phyloP scores from a whole-genome alignment of 2,797 vertebrate species.

The Halcyon chelicuti region DNA sequence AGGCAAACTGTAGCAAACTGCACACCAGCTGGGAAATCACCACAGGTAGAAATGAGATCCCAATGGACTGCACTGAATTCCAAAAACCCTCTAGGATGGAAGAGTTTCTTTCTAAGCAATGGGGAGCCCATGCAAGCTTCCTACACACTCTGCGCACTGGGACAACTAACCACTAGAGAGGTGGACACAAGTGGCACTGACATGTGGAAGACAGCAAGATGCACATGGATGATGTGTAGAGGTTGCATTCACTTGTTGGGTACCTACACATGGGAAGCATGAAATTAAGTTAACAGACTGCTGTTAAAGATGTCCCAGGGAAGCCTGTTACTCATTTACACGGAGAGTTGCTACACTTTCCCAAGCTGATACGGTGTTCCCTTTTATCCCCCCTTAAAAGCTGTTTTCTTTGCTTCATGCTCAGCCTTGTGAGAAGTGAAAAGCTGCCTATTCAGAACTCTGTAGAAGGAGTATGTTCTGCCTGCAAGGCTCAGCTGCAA shows the following conservation, averaged over 20 bases:
- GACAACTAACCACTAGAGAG: background rate
- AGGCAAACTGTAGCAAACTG: background rate
- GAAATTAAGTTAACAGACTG: background rate
- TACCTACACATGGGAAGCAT: background rate
- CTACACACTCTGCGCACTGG: background rate
- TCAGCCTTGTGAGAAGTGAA: background rate
- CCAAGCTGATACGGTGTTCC: background rate
- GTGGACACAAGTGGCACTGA: rapidly evolving
- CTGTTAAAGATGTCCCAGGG: background rate
- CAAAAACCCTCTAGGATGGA: background rate
- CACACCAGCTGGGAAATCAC: background rate
- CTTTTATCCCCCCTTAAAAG: background rate
- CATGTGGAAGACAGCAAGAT: background rate
- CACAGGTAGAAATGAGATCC: background rate
- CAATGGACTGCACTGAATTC: background rate
- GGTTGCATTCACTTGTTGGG: background rate
- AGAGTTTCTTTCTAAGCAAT: background rate
- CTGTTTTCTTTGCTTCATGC: background rate
- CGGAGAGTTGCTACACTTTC: background rate
- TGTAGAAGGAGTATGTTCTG: background rate
- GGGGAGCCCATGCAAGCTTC: background rate
- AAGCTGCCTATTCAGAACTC: background rate
- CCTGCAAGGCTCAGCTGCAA: background rate
- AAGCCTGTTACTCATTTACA: background rate
- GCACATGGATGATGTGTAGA: rapidly evolving